phyloP scores from a whole-genome alignment of 2,888 invertebrate species.

The Neoscelio sp. region DNA sequence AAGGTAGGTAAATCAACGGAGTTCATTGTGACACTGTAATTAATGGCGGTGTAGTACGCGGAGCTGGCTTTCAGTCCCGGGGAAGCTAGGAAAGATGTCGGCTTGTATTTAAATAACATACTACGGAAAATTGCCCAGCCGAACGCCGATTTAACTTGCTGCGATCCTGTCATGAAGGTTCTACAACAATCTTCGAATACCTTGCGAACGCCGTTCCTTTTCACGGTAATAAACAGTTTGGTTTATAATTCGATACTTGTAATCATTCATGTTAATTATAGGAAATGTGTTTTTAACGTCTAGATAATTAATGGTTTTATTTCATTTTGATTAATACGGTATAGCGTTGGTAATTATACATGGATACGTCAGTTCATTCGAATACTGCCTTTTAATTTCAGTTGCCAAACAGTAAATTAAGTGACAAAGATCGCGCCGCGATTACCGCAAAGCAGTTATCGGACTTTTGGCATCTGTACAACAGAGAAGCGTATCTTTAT shows the following conservation, averaged over 20 bases:
- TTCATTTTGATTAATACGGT: neutral
- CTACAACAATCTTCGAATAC: constrained; percentile 89
- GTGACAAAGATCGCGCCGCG: constrained; percentile 92
- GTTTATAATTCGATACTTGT: no score
- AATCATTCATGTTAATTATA: no score
- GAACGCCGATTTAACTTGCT: constrained; percentile 80
- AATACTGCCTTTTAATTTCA: constrained; percentile 78
- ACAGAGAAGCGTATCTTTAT: constrained; percentile 91
- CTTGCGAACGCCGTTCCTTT: constrained; percentile 88
- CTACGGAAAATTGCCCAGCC: constrained; percentile 87
- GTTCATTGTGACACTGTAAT: constrained; percentile 11
- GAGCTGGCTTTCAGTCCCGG: constrained; percentile 81
- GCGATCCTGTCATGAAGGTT: constrained; percentile 90
- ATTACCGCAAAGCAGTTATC: constrained; percentile 93
- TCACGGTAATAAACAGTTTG: constrained; percentile 85
- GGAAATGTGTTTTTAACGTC: no score
- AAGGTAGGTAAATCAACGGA: no score
- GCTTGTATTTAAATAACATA: constrained; percentile 90
- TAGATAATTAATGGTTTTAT: no score
- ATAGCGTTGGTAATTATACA: neutral
- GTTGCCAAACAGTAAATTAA: constrained; percentile 89
- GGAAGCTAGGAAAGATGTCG: constrained; percentile 91
- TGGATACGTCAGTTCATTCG: no score
- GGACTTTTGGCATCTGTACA: constrained; percentile 93
- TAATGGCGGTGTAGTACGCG: no score